A percentile compares a stretch with the other conserved stretches of the same genome.
phyloP scores from a whole-genome alignment of 2,797 vertebrate genomes.

The Pangasius macronema region DNA sequence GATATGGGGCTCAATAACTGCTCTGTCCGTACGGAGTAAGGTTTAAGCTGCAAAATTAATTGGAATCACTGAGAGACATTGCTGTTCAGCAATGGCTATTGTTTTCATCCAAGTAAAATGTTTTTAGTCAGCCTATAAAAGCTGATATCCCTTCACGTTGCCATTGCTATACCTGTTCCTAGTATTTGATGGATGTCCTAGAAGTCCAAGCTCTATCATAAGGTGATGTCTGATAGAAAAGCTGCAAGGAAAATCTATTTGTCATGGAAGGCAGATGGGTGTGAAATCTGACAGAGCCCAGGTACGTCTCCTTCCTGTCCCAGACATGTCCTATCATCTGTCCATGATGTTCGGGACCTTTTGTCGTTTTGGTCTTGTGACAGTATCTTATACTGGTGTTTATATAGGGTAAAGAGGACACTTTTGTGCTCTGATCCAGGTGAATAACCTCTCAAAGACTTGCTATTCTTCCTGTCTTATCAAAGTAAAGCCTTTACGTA shows the following conservation, averaged over 20 bases:
- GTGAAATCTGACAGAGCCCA: conserved; percentile 41
- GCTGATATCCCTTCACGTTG: background rate
- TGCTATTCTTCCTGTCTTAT: background rate
- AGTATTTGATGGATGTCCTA: conserved; percentile 24
- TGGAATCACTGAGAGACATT: background rate
- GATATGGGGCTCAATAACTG: conserved; percentile 15
- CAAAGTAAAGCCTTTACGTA: background rate
- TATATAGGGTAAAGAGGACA: too few species aligned
- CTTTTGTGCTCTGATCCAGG: conserved; percentile 45
- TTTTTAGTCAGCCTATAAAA: background rate
- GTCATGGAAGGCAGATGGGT: conserved; percentile 41
- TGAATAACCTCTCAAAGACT: conserved; percentile 20
- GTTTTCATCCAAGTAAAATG: conserved; percentile 7
- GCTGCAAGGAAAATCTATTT: conserved; percentile 29
- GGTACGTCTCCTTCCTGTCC: conserved; percentile 28
- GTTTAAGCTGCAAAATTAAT: conserved; percentile 2
- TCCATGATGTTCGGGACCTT: too few species aligned
- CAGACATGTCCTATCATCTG: conserved; percentile 46
- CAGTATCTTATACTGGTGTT: too few species aligned
- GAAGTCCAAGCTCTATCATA: background rate
- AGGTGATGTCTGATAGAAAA: conserved; percentile 41
- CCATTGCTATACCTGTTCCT: background rate
- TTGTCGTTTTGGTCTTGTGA: too few species aligned
- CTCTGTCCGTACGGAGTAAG: background rate
- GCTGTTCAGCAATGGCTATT: conserved; percentile 2